Conservation (phyloP, 2,888 invertebrate genomes). For the Platycheirus albimanus region DNA sequence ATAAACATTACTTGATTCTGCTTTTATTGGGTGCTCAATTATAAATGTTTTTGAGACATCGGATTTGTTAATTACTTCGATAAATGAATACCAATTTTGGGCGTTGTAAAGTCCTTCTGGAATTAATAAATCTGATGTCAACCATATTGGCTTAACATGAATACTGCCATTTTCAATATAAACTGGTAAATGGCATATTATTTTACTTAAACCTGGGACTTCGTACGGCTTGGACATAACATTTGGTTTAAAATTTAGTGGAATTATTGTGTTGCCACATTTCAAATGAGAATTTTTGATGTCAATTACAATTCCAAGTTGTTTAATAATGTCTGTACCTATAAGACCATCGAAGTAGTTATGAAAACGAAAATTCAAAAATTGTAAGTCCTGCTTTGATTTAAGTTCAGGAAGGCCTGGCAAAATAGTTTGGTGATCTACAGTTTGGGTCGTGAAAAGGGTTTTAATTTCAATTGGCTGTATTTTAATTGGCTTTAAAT, state of each 20-base stretch:
- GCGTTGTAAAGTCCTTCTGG: too few species aligned
- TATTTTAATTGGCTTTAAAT: conserved; percentile 21
- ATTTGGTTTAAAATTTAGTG: conserved; percentile 31
- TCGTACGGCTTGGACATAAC: conserved; percentile 9
- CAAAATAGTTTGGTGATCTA: conserved; percentile 10
- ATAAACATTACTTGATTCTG: too few species aligned
- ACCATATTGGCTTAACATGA: conserved; percentile 7
- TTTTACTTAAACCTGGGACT: conserved; percentile 1
- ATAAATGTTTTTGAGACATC: too few species aligned
- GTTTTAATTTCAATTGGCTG: conserved; percentile 41
- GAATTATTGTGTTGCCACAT: background rate
- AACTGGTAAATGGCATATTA: conserved; percentile 6
- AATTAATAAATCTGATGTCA: too few species aligned
- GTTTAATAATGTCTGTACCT: too few species aligned
- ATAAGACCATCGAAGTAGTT: conserved; percentile 45
- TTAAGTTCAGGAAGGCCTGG: conserved; percentile 4
- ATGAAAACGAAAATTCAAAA: conserved; percentile 21
- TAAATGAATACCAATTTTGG: too few species aligned
- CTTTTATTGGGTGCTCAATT: too few species aligned
- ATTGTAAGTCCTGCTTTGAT: background rate
- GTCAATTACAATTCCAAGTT: conserved; percentile 19
- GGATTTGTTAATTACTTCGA: too few species aligned
- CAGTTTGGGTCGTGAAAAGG: background rate
- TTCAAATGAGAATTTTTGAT: conserved; percentile 8
- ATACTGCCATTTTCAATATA: conserved; percentile 6